phyloP scores from a whole-genome alignment of 92 coral and sea anemone genomes.

The Siderastrea radians region DNA sequence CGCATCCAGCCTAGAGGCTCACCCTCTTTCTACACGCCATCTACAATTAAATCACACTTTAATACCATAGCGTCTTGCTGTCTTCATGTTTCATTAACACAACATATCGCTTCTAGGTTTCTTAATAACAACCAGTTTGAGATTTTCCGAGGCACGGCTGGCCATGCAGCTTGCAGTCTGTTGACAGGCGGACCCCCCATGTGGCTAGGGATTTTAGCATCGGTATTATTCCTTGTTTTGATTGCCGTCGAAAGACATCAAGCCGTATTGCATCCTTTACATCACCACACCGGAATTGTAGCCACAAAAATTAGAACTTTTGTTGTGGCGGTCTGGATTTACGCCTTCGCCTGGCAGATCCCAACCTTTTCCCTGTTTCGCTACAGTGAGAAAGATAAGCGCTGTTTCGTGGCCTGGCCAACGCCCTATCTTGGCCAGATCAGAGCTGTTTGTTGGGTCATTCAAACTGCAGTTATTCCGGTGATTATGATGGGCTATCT shows the following conservation, averaged over 20 bases:
- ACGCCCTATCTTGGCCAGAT: conserved; percentile 1
- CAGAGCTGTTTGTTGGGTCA: conserved; percentile 39
- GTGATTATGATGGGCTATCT: conserved; percentile 39
- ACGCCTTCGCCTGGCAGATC: conserved; percentile 19
- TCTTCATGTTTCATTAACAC: background rate
- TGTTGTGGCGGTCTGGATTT: conserved; percentile 6
- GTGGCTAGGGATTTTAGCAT: conserved; percentile 40
- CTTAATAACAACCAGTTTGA: background rate
- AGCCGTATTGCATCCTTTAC: conserved; percentile 32
- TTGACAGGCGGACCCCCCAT: conserved; percentile 24
- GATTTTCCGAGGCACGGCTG: conserved; percentile 10
- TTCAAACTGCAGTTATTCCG: conserved; percentile 9
- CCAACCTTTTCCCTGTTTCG: conserved; percentile 19
- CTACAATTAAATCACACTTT: no score
- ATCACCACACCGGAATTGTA: conserved; percentile 35
- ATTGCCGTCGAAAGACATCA: conserved; percentile 35
- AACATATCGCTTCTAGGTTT: background rate
- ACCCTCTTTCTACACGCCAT: no score
- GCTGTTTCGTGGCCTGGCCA: conserved; percentile 22
- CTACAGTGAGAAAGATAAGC: conserved; percentile 8
- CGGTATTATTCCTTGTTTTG: conserved; percentile 37
- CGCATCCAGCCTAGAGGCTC: no score
- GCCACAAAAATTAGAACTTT: conserved; percentile 11
- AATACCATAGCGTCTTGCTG: background rate
- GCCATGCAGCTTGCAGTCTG: conserved; percentile 18